Conservation (phyloP, 2,113 vertebrate species). For the Nyctibius bracteatus region DNA sequence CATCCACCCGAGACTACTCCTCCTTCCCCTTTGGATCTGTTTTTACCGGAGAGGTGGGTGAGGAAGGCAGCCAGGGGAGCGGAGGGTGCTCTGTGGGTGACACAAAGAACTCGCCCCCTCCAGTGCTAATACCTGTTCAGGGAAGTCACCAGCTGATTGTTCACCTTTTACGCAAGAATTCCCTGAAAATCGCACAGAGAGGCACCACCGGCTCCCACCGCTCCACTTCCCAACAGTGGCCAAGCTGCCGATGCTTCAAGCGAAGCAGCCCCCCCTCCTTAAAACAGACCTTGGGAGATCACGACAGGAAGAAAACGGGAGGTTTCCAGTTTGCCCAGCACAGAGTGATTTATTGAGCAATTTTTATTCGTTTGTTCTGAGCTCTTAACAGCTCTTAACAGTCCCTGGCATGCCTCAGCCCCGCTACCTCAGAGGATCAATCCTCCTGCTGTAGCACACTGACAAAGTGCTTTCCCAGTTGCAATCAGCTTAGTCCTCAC, state of each 20-base stretch:
- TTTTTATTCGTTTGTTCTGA: background rate
- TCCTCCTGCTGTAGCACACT: background rate
- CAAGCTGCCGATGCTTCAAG: background rate
- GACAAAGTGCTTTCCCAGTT: background rate
- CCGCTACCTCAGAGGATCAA: background rate
- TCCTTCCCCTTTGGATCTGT: background rate
- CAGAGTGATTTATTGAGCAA: rapidly evolving
- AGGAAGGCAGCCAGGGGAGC: background rate
- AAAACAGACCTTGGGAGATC: background rate
- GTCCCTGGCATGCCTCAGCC: background rate
- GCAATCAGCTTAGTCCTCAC: background rate
- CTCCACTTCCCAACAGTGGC: background rate
- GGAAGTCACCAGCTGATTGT: background rate
- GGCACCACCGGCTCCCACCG: background rate
- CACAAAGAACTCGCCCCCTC: background rate
- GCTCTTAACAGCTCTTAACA: background rate
- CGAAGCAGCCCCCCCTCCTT: background rate
- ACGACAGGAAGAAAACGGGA: background rate
- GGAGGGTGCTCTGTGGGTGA: background rate
- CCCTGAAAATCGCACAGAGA: background rate
- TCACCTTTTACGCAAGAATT: background rate
- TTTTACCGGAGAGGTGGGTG: background rate
- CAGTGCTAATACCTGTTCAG: background rate
- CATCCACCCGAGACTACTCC: background rate
- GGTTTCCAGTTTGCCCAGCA: background rate